phyloP scores from a whole-genome alignment of 2,888 invertebrate genomes.

The Operophtera brumata region DNA sequence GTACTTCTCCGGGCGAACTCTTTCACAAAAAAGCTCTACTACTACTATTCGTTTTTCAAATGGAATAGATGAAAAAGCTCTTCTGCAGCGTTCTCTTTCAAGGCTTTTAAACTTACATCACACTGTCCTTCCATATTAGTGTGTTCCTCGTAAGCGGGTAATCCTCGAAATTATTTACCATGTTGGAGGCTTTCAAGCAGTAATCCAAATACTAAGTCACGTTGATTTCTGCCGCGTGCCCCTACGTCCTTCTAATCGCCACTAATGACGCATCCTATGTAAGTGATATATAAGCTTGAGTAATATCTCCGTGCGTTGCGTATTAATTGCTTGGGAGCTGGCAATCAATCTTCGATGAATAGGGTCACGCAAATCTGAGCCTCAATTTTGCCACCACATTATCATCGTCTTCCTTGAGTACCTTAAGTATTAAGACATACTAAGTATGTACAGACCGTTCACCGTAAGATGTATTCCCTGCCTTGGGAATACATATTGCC shows the following conservation, averaged over 20 bases:
- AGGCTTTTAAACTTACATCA: background rate
- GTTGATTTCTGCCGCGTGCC: slow-evolving; percentile 31
- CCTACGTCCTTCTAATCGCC: slow-evolving; percentile 29
- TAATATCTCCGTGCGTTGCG: slow-evolving; percentile 14
- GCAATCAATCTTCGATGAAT: slow-evolving; percentile 29
- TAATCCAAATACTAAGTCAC: slow-evolving; percentile 21
- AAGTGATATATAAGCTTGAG: slow-evolving; percentile 16
- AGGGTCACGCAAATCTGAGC: slow-evolving; percentile 22
- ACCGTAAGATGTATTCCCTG: no score
- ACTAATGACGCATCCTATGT: slow-evolving; percentile 29
- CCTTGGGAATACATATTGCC: no score
- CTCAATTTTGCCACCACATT: slow-evolving; percentile 1
- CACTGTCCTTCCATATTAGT: background rate
- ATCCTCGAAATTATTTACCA: background rate
- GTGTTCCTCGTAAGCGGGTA: background rate
- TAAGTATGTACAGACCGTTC: no score
- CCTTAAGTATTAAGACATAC: no score
- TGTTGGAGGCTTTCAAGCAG: background rate
- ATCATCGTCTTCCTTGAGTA: no score
- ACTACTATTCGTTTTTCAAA: no score
- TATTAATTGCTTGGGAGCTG: slow-evolving; percentile 27
- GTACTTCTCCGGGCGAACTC: no score
- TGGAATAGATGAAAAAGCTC: no score
- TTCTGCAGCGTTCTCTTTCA: no score
- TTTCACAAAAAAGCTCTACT: no score